Evolutionary conservation across 2,888 invertebrate species (phyloP), one percentile per base, ranked within the genome.

Genomic region (Pammene aurita): DNA sequence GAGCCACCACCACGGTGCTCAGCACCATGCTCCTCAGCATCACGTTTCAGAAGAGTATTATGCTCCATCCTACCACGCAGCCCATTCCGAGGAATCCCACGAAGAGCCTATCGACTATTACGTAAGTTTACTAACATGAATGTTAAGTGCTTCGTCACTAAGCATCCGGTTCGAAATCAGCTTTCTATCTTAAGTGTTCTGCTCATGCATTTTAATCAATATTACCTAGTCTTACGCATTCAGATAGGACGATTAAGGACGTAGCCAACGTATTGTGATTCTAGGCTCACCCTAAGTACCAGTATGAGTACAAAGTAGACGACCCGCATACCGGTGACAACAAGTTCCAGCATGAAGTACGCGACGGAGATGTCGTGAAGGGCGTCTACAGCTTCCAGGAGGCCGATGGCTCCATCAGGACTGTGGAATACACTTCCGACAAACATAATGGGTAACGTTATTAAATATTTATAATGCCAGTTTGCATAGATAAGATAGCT

Each of bases 301-400:
- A 93, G 78, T 94, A 93, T 75, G 93, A 94, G 84, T 94, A 94
- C 84, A 93, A 93, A 79, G 94, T 93, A n/a, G 92, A 93, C 72
- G 94, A 94, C 72, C 93, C 93, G 34, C 94, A 94, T 73, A 94
- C 94, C 46, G 94, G 94, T 54, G 94, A 94, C 82, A 93, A 93
- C 77, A 94, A 94, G 83, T 93, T 89, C 84, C 94, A 94, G 75
- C 89, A 92, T 67, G 94, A 94, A 81, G 83, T 87, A 73, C 89
- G 93, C 14, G 94, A 94, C 85, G 95, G 95, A 7, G 94, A 95
- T 75, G 93, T 90, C 14, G 95, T 95, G 62, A 93, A 94, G 80
- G 95, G 95, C 46, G 93, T 94, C 57, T 95, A 95, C 80, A 92
- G 93, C 58, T 83, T 94, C 48, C 93, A 93, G 67, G 94, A 94